Conservation (phyloP, 2,888 invertebrate genomes). For the Ecliptopera silaceata region DNA sequence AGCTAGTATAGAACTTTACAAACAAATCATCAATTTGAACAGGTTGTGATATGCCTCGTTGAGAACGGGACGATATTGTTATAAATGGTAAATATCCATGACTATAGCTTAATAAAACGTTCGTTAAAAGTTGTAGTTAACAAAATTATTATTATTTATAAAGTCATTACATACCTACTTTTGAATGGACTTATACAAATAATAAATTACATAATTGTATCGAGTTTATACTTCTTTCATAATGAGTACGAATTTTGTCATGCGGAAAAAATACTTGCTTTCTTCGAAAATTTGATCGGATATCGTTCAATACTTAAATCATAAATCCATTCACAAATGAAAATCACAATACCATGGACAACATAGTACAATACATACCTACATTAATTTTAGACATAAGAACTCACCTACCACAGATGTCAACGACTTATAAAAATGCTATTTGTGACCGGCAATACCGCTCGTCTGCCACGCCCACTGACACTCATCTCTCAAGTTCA, state of each 20-base stretch:
- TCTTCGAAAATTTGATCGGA: constrained; percentile 56
- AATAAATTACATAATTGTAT: constrained; percentile 65
- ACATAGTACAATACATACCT: constrained; percentile 17
- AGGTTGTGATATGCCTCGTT: constrained; percentile 83
- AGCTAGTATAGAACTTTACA: constrained; percentile 83
- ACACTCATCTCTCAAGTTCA: constrained; percentile 39
- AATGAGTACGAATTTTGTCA: constrained; percentile 62
- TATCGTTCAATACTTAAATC: constrained; percentile 38
- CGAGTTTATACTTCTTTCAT: constrained; percentile 72
- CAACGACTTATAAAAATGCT: constrained; percentile 38
- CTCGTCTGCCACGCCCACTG: constrained; percentile 53
- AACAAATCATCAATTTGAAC: constrained; percentile 83
- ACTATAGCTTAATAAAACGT: constrained; percentile 81
- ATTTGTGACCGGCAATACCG: constrained; percentile 46
- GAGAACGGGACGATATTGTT: constrained; percentile 83
- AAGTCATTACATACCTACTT: constrained; percentile 69
- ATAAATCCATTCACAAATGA: constrained; percentile 23
- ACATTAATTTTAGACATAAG: constrained; percentile 29
- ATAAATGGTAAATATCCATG: constrained; percentile 81
- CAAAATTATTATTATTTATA: constrained; percentile 74
- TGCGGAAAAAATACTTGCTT: constrained; percentile 59
- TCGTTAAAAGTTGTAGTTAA: constrained; percentile 81
- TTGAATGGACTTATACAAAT: constrained; percentile 77
- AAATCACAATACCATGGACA: constrained; percentile 21
- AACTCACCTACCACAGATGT: constrained; percentile 31